Conservation (phyloP, 2,113 vertebrate species). For the Phrynocephalus versicolor region DNA sequence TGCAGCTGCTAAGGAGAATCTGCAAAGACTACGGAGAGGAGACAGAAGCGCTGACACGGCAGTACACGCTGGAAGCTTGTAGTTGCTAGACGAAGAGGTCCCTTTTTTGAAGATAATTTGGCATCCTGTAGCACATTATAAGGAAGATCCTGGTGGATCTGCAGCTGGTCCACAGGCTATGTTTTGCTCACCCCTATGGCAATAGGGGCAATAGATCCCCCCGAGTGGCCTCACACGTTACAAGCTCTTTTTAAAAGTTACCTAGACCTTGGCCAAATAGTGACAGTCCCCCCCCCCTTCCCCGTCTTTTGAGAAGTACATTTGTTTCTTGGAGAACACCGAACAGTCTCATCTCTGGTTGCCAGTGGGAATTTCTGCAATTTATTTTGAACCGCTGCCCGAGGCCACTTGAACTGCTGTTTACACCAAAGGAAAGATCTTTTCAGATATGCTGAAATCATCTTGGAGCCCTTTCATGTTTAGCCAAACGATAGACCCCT, state of each 20-base stretch:
- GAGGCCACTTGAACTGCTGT: background rate
- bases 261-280: background rate
- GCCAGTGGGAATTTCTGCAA: background rate
- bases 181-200: background rate
- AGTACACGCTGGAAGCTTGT: too few species aligned
- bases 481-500: background rate
- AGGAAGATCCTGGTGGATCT: background rate
- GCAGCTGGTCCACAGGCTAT: background rate
- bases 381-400: slow-evolving; percentile 1
- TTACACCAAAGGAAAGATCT: background rate
- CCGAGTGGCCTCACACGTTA: background rate
- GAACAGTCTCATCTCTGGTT: background rate
- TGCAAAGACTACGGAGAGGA: too few species aligned
- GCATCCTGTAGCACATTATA: background rate
- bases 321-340: background rate
- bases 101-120: background rate
- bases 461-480: background rate
- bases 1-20: too few species aligned
- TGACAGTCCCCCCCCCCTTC: too few species aligned
- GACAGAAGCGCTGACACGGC: too few species aligned
- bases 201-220: too few species aligned
- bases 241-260: background rate
- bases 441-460: background rate
- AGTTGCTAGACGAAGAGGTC: background rate
- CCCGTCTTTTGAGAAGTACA: background rate